Evolutionary conservation across 2,113 vertebrate species (phyloP).

Genomic region (Callionymus lyra): DNA sequence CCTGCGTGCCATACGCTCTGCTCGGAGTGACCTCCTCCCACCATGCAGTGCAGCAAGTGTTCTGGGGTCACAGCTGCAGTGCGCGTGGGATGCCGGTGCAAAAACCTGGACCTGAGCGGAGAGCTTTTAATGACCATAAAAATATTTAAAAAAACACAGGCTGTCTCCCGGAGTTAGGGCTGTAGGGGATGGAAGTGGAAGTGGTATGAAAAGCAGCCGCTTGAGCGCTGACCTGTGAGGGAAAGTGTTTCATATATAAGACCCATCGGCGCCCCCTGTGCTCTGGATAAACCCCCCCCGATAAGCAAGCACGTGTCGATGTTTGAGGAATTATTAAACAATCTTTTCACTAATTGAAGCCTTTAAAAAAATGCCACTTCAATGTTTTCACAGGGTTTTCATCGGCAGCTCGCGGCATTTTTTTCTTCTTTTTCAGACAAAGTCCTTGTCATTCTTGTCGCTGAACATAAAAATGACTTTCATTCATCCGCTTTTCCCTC

Average conservation of each 20-base stretch:
- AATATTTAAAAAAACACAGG: constrained; percentile 7
- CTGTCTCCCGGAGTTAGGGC: constrained; percentile 40
- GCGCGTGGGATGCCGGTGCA: constrained; percentile 42
- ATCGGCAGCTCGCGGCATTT: not conserved
- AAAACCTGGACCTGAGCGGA: constrained; percentile 40
- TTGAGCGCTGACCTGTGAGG: constrained; percentile 41
- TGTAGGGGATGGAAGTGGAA: constrained; percentile 48
- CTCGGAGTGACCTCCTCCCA: constrained; percentile 38
- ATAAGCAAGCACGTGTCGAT: too few species aligned
- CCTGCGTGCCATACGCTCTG: constrained; percentile 29
- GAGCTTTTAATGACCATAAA: constrained; percentile 29
- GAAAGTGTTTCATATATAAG: constrained; percentile 50
- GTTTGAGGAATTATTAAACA: not conserved
- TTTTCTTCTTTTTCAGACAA: not conserved
- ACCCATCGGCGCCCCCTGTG: not conserved
- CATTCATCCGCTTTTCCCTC: too few species aligned
- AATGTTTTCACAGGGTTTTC: too few species aligned
- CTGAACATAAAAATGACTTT: not conserved
- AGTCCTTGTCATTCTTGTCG: constrained; percentile 2
- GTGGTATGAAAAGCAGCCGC: constrained; percentile 29
- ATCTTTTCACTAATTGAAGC: not conserved
- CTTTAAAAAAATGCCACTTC: too few species aligned
- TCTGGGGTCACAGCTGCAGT: constrained; percentile 54
- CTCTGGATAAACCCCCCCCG: too few species aligned
- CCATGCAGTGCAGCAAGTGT: constrained; percentile 34